phyloP scores from a whole-genome alignment of 2,113 vertebrate species.

The Myotis lucifugus region DNA sequence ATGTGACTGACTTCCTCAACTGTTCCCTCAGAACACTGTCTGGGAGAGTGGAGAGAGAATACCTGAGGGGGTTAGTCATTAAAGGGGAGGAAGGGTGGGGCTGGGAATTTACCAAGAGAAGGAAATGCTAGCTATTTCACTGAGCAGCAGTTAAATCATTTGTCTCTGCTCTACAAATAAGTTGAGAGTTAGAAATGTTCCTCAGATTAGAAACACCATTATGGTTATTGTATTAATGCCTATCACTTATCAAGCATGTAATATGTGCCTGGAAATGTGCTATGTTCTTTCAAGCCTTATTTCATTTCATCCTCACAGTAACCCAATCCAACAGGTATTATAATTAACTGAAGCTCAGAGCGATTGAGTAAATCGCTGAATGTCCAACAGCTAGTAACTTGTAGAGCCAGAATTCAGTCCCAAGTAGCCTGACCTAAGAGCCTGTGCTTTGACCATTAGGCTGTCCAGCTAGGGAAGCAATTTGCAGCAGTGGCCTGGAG shows the following conservation, averaged over 20 bases:
- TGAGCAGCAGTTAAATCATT: not conserved
- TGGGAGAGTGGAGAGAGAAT: not conserved
- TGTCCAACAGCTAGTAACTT: not conserved
- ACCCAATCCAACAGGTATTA: not conserved
- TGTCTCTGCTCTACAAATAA: constrained; percentile 27
- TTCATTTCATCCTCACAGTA: not conserved
- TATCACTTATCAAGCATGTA: not conserved
- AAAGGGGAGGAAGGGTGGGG: constrained; percentile 23
- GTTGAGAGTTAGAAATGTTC: not conserved
- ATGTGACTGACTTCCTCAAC: not conserved
- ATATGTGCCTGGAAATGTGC: not conserved
- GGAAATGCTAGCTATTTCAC: not conserved
- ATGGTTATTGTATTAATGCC: not conserved
- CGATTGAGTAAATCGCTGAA: not conserved
- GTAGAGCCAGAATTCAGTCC: not conserved
- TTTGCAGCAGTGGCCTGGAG: not conserved
- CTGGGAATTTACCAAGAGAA: constrained; percentile 18
- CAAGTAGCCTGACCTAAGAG: not conserved
- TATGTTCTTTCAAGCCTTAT: not conserved
- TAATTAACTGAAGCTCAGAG: constrained; percentile 26
- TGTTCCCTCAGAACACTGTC: not conserved
- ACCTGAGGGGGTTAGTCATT: constrained; percentile 38
- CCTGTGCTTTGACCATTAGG: not conserved
- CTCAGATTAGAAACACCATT: not conserved
- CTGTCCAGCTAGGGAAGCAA: not conserved